Evolutionary conservation across 2,113 vertebrate genomes (phyloP).

Genomic region (Sapajus apella): DNA sequence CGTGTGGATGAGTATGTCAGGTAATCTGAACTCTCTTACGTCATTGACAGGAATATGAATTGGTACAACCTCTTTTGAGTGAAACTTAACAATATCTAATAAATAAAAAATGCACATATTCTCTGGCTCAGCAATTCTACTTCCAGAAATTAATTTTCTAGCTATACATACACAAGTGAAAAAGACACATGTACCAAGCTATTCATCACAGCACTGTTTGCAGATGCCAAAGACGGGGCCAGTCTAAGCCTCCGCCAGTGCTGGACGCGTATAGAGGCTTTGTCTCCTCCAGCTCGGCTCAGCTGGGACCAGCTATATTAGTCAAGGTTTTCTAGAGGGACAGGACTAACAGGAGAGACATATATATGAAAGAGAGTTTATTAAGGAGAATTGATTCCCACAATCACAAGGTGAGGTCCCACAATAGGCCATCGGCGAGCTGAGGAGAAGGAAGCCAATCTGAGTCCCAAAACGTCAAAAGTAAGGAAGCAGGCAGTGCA

Average conservation of each 20-base stretch:
- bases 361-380: too few relatives aligned
- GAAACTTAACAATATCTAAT: neutral
- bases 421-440: too few relatives aligned
- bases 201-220: neutral
- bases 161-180: neutral
- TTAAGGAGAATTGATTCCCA: too few relatives aligned
- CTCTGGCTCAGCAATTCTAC: neutral
- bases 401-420: too few relatives aligned
- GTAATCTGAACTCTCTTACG: neutral
- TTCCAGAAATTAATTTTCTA: neutral
- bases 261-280: fast-evolving
- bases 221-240: neutral
- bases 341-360: too few relatives aligned
- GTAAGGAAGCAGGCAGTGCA: too few relatives aligned
- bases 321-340: too few relatives aligned
- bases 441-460: too few relatives aligned
- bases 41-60: neutral
- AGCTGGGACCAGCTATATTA: too few relatives aligned
- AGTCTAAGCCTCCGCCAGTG: fast-evolving
- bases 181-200: fast-evolving
- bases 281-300: fast-evolving
- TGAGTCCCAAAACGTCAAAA: too few relatives aligned
- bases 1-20: neutral
- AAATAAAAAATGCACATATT: neutral
- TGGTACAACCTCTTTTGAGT: neutral